A percentile compares a stretch with the other conserved stretches of the same genome.
Conservation (phyloP, 1,140 invertebrate species). For the Oedothorax gibbosus region DNA sequence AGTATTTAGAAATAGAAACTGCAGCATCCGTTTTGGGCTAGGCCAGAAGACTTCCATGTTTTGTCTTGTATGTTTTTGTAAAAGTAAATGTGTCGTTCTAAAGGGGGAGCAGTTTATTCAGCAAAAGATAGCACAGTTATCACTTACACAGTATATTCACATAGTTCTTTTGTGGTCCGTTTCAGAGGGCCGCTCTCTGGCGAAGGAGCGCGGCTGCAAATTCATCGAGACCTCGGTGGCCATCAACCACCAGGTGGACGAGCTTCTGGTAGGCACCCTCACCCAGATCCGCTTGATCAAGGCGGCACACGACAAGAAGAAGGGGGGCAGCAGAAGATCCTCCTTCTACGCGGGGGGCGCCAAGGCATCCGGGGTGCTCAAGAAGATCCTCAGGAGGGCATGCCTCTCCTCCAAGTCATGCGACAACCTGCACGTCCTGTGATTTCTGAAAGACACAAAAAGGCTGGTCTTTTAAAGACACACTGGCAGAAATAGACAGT, state of each 20-base stretch:
- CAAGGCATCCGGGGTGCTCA: slow-evolving; percentile 65
- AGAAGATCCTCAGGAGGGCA: slow-evolving; percentile 65
- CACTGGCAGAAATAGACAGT: too few species aligned
- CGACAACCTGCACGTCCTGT: slow-evolving; percentile 68
- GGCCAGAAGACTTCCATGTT: too few species aligned
- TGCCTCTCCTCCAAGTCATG: slow-evolving; percentile 67
- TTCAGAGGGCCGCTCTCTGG: slow-evolving; percentile 77
- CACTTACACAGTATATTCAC: too few species aligned
- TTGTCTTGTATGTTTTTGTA: too few species aligned
- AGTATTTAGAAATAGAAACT: too few species aligned
- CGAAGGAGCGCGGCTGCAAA: slow-evolving; percentile 80
- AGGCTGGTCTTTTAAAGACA: too few species aligned
- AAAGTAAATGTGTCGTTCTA: too few species aligned
- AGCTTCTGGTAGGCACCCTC: slow-evolving; percentile 81
- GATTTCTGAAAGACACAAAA: too few species aligned
- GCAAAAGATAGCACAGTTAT: too few species aligned
- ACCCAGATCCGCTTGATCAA: slow-evolving; percentile 70
- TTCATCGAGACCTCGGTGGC: slow-evolving; percentile 86
- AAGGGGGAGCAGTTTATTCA: too few species aligned
- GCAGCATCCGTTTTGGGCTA: too few species aligned
- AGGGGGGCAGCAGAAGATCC: slow-evolving; percentile 26
- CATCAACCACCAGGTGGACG: slow-evolving; percentile 84
- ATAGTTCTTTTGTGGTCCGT: slow-evolving; percentile 18
- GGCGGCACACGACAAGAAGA: slow-evolving; percentile 55
- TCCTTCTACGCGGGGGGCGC: slow-evolving; percentile 63